phyloP scores from a whole-genome alignment of 2,888 invertebrate genomes.

The Pantelozetes paolii region DNA sequence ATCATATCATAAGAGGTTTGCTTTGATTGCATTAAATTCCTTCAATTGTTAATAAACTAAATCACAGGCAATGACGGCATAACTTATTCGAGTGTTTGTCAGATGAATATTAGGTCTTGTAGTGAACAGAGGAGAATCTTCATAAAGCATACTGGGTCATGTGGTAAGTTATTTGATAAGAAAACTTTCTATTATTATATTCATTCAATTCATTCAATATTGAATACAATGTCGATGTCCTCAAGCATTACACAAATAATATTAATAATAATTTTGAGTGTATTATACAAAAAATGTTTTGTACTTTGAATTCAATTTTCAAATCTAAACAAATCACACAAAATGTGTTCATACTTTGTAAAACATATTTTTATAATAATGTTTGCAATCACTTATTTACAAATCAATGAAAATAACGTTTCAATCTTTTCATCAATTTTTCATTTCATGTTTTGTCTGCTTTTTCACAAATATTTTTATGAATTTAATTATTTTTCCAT shows the following conservation, averaged over 20 bases:
- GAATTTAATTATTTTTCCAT: too few relatives aligned
- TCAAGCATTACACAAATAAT: not conserved
- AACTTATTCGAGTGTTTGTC: slow-evolving; percentile 70
- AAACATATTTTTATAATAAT: too few relatives aligned
- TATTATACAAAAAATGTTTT: too few relatives aligned
- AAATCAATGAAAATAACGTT: too few relatives aligned
- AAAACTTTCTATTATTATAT: not conserved
- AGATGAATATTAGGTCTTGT: slow-evolving; percentile 71
- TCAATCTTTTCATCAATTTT: too few relatives aligned
- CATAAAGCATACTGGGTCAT: slow-evolving; percentile 70
- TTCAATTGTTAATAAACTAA: not conserved
- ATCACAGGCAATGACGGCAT: slow-evolving; percentile 59
- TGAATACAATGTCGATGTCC: not conserved
- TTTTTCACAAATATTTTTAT: too few relatives aligned
- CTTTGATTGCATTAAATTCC: not conserved
- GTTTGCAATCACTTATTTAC: too few relatives aligned
- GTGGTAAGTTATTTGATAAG: slow-evolving; percentile 62
- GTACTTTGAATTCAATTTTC: too few relatives aligned
- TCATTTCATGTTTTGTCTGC: too few relatives aligned
- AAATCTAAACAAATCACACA: too few relatives aligned
- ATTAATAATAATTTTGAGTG: not conserved
- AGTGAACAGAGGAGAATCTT: slow-evolving; percentile 67
- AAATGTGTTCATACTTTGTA: too few relatives aligned
- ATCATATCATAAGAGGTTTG: too few relatives aligned
- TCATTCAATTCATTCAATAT: not conserved